These are phyloP conservation scores for Pao palembangensis DNA, from an alignment of 2,113 vertebrate genomes.

Conservation along the genomic window DNA sequence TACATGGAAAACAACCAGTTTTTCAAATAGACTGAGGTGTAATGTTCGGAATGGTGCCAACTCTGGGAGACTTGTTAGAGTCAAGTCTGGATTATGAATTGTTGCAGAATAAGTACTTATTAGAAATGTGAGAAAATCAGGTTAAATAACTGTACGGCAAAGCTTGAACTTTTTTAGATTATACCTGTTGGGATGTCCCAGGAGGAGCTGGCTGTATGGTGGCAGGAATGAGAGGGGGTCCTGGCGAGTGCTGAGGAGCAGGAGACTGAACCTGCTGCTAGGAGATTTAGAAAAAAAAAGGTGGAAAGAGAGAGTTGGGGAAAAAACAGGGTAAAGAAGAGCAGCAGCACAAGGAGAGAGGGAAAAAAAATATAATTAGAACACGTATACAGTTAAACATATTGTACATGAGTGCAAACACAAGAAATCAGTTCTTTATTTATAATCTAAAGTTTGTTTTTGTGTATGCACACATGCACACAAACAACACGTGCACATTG, in stretches of 20 bases:
- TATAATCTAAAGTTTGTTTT: conserved; percentile 23
- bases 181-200: conserved; percentile 67
- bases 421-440: conserved; percentile 34
- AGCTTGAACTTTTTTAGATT: background rate
- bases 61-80: conserved; percentile 23
- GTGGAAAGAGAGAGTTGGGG: conserved; percentile 22
- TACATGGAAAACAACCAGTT: conserved; percentile 3
- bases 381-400: conserved; percentile 7
- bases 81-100: background rate
- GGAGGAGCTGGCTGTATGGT: conserved; percentile 45
- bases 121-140: background rate
- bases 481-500: conserved; percentile 6
- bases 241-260: conserved; percentile 46
- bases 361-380: conserved; percentile 37
- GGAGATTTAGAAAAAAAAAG: conserved; percentile 27
- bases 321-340: conserved; percentile 28
- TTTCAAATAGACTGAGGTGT: conserved; percentile 7
- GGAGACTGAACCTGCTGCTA: conserved; percentile 58
- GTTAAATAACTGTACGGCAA: background rate
- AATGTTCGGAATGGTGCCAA: conserved; percentile 15
- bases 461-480: conserved; percentile 59
- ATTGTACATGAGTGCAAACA: conserved; percentile 57
- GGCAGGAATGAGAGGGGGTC: conserved; percentile 47
- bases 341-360: conserved; percentile 21
- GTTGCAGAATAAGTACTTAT: conserved; percentile 7